Conservation (phyloP, 2,888 invertebrate genomes). For the Synergus laeviventris region DNA sequence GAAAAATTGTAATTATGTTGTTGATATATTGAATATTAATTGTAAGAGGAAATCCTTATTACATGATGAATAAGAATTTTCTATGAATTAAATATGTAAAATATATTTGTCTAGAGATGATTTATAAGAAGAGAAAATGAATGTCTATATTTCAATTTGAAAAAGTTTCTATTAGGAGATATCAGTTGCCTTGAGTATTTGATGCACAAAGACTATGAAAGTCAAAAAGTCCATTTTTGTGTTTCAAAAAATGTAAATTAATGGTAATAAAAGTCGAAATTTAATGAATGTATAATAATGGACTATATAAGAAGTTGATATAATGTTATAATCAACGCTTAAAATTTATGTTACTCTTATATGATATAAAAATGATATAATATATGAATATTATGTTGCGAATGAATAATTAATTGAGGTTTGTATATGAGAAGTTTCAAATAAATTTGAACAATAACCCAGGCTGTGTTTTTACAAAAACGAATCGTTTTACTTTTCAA, state of each 20-base stretch:
- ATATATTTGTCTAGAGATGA: no score
- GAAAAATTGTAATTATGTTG: background rate
- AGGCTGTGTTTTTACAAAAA: slow-evolving; percentile 13
- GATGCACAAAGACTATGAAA: slow-evolving; percentile 2
- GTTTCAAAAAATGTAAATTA: slow-evolving; percentile 26
- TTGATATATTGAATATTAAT: background rate
- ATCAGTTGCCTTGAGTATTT: slow-evolving; percentile 5
- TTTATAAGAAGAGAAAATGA: no score
- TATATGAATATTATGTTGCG: slow-evolving; percentile 3
- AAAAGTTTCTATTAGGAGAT: background rate
- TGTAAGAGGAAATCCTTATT: background rate
- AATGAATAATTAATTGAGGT: slow-evolving; percentile 16
- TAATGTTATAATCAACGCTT: slow-evolving; percentile 31
- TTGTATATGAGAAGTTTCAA: slow-evolving; percentile 38
- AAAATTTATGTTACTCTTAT: background rate
- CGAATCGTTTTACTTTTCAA: background rate
- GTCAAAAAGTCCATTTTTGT: background rate
- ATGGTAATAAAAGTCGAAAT: background rate
- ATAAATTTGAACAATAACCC: slow-evolving; percentile 18
- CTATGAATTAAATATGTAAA: no score
- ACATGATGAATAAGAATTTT: no score
- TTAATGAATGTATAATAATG: background rate
- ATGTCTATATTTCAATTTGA: background rate
- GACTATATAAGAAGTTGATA: slow-evolving; percentile 11
- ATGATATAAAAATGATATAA: background rate